Base-by-base conservation (phyloP, 1,140 invertebrate species). In the Polypedilum vanderplanki region DNA sequence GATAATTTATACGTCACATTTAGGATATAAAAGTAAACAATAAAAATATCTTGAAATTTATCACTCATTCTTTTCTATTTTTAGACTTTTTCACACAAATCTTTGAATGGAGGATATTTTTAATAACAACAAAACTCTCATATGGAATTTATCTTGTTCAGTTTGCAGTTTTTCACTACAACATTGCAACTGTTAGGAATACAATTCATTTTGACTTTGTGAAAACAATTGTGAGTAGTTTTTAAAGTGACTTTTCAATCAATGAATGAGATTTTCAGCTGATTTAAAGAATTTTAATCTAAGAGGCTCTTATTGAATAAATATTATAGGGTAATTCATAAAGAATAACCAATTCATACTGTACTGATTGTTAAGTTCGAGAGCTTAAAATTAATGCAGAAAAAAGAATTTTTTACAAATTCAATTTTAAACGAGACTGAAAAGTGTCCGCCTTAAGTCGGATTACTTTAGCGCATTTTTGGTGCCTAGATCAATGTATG, bases 131-230 rank as follows among this genome's bases (percentile, higher is more conserved):
- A 2, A 85, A 87, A 78, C 79, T 90, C 0, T 88, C 88, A 75
- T 90, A 90, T 77, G 87, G 88, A 12, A 81, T 90, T 76, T 90
- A 90, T 78, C 79, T 90, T 57, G 88, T 87, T 40, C 89, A 90
- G 77, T 90, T 90, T 79, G 88, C 89, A 9, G 85, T 90, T 41
- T 90, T 87, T 77, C 90, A 90, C 80, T 90, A 83, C 75, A 89
- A 88, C 76, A 87, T 90, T 17, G 89, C 88, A 40, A 82, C 82
- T 77, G 85, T 84, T 12, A 83, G 87, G 77, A 83, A 81, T 75
- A 80, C 86, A 3, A 84, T 86, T 75, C 77, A 84, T 76, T 89
- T 86, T 77, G 85, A 83, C 76, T 87, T 88, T 78, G 76, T 87
- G 3, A 83, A 81, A 70, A 82, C 83, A 77, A 81, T 86, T 81